These are phyloP conservation scores for Dolichotis patagonum DNA, from an alignment of 2,113 vertebrate species.

Conservation along the genomic window DNA sequence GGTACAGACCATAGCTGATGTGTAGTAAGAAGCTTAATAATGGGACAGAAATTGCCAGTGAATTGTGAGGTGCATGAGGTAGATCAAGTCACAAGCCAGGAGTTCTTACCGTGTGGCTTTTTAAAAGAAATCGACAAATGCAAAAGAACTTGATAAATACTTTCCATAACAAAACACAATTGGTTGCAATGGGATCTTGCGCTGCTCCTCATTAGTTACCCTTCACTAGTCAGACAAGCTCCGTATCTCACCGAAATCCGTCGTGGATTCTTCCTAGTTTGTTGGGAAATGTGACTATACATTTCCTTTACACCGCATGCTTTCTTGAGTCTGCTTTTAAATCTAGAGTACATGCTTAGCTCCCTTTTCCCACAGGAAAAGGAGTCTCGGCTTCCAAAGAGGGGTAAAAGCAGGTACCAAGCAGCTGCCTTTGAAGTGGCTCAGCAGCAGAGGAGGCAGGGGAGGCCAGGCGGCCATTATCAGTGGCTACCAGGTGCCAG, in stretches of 20 bases:
- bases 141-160: constrained; percentile 84
- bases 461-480: constrained; percentile 83
- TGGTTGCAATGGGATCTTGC: constrained; percentile 84
- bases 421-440: constrained; percentile 81
- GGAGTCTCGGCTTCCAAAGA: constrained; percentile 81
- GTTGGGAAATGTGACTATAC: constrained; percentile 77
- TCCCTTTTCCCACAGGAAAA: constrained; percentile 80
- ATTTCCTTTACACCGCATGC: constrained; percentile 77
- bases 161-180: constrained; percentile 87
- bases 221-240: constrained; percentile 85
- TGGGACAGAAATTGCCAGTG: not conserved
- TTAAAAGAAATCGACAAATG: constrained; percentile 81
- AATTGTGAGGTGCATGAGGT: not conserved
- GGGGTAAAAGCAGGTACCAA: constrained; percentile 84
- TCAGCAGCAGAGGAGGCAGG: constrained; percentile 75
- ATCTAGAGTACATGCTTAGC: constrained; percentile 72
- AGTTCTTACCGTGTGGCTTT: constrained; percentile 69
- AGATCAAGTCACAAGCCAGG: not conserved
- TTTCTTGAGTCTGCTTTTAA: constrained; percentile 84
- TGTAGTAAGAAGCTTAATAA: not conserved
- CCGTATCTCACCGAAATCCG: constrained; percentile 79
- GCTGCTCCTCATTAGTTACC: constrained; percentile 85
- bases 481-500: constrained; percentile 85
- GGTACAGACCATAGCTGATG: not conserved
- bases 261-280: constrained; percentile 79